Evolutionary conservation across 92 coral and sea anemone genomes (phyloP).

Genomic region (Phenganax stokvisi): DNA sequence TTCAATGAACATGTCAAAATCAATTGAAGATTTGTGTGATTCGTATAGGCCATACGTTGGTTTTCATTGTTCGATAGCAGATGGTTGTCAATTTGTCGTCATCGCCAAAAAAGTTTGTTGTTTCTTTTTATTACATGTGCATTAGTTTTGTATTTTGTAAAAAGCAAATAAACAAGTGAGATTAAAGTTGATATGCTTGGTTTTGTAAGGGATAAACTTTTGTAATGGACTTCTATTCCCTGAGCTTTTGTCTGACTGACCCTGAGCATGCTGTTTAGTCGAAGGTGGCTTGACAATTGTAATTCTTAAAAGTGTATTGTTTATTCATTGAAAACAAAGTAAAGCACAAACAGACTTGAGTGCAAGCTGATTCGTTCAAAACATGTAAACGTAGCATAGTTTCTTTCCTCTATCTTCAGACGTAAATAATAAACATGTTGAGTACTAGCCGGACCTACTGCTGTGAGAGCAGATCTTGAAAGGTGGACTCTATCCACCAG

Average conservation of each 20-base stretch:
- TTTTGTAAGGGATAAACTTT: too few species aligned
- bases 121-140: too few species aligned
- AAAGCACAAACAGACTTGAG: neutral
- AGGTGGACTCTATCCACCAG: too few species aligned
- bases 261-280: too few species aligned
- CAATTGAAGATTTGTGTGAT: neutral
- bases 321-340: neutral
- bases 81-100: too few species aligned
- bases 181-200: too few species aligned
- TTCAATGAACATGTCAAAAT: neutral
- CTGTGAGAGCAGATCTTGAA: neutral
- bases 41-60: neutral
- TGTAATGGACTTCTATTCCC: too few species aligned
- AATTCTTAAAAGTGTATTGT: neutral
- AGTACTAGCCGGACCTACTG: neutral
- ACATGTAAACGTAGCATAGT: neutral
- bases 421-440: neutral
- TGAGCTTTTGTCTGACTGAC: too few species aligned
- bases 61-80: neutral
- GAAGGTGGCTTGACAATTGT: neutral
- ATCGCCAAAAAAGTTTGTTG: too few species aligned
- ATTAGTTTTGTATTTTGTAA: too few species aligned
- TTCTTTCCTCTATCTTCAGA: conserved; percentile 2
- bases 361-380: neutral
- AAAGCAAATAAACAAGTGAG: too few species aligned